These are phyloP conservation scores for Xiphorhynchus elegans DNA, from an alignment of 2,113 vertebrate species.

Conservation along the genomic window DNA sequence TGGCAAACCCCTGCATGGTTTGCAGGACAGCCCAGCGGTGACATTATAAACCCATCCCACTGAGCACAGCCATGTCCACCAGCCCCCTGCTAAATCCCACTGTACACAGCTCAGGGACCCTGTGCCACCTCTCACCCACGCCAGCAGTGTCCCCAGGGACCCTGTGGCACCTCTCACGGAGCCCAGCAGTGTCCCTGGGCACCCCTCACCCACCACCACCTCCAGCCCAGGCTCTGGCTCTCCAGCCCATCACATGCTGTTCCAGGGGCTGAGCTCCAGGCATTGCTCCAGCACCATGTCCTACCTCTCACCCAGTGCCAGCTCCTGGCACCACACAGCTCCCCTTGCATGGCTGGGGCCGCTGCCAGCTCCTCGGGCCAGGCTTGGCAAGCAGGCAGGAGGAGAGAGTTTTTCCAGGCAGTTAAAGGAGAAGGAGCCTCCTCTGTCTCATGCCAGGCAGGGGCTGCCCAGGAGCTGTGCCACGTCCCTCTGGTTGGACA, in stretches of 20 bases:
- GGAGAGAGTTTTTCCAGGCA: background rate
- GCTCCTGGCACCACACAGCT: background rate
- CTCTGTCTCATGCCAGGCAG: background rate
- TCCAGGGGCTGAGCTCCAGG: background rate
- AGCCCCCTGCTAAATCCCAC: background rate
- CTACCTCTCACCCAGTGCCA: slow-evolving; percentile 17
- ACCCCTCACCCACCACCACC: background rate
- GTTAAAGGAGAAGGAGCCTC: background rate
- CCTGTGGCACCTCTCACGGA: background rate
- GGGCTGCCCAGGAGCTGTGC: background rate
- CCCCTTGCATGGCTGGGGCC: background rate
- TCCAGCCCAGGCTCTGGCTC: background rate
- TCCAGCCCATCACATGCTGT: background rate
- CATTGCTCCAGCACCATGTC: background rate
- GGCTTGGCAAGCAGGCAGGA: background rate
- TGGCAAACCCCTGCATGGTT: background rate
- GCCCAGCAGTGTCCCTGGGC: background rate
- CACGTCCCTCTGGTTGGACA: background rate
- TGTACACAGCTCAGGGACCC: background rate
- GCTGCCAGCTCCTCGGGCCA: background rate
- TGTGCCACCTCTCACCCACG: background rate
- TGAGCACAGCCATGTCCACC: background rate
- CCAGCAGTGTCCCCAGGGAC: background rate
- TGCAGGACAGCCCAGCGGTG: background rate
- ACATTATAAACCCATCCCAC: background rate